phyloP scores from a whole-genome alignment of 1,140 invertebrate species.

The Gonioctena quinquepunctata region DNA sequence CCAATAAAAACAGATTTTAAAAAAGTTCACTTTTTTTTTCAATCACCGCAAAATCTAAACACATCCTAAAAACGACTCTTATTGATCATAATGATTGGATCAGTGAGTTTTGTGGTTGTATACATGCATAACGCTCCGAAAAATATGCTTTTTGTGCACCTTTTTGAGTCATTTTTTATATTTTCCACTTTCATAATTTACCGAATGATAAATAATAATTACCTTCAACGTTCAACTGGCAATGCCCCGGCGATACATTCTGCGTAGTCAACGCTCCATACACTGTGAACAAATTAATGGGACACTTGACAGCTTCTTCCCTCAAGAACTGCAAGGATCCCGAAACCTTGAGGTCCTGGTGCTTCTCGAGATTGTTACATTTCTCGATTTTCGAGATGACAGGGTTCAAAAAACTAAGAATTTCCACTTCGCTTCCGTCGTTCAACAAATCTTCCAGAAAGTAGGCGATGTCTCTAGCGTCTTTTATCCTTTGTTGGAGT shows the following conservation, averaged over 20 bases:
- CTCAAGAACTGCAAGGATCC: constrained; percentile 59
- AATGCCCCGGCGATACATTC: constrained; percentile 61
- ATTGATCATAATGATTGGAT: no score
- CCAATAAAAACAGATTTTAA: no score
- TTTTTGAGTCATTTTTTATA: no score
- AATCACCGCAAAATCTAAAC: no score
- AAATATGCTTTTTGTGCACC: no score
- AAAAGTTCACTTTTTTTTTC: no score
- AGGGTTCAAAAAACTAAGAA: constrained; percentile 66
- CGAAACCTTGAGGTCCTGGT: constrained; percentile 49
- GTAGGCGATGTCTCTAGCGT: constrained; percentile 61
- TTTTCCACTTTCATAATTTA: no score
- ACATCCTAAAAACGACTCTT: no score
- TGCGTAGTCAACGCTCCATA: constrained; percentile 62
- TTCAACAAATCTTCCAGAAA: constrained; percentile 66
- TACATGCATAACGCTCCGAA: no score
- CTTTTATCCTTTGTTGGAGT: constrained; percentile 57
- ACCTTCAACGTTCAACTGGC: constrained; percentile 61
- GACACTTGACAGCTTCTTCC: constrained; percentile 55
- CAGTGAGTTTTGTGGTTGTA: no score
- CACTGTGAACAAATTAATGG: constrained; percentile 55
- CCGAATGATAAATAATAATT: no score
- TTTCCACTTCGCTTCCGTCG: constrained; percentile 69
- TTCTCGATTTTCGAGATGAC: constrained; percentile 67
- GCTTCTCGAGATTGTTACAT: constrained; percentile 56